Base-by-base conservation (phyloP, 2,888 invertebrate genomes). In the Pasiphila rectangulata region DNA sequence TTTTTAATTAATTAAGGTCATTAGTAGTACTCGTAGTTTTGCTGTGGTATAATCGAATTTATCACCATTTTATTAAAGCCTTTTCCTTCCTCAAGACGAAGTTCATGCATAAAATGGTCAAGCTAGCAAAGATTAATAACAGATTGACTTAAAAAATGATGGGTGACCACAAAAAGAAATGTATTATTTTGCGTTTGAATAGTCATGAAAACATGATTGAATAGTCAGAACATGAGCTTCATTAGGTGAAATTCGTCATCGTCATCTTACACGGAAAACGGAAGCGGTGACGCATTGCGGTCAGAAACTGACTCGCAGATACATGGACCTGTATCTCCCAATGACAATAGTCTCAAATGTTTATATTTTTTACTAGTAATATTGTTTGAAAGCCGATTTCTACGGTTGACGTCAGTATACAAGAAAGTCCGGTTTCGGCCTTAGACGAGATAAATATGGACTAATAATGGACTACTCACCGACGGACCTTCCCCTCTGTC, bases 271-370 rank as follows among this genome's bases (percentile, higher is more conserved):
- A 61, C 39, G 48, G 38, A 43, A 63, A 61, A 62, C 49, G 56
- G 60, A 57, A 63, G 61, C 55, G 49, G 24, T 62, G 60, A 66
- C 59, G 56, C 56, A 57, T 52, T 63, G 67, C 50, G 64, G 70
- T 63, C 63, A 64, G 46, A 50, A 34, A 42, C 34, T 77, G 78
- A 77, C 44, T 79, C 77, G 75, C 45, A 46, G 46, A 40, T 42
- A 43, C 38, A 44, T 41, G 37, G 44, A 54, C 53, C 50, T 47
- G 32, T 47, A 53, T 56, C 48, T 49, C 32, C 16, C 41, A 27
- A 41, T 46, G 25, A 35, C 38, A 29, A 39, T 39, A 36, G 34
- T 24, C 19, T 32, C 43, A 24, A 48, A 48, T 56, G 56, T 40
- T 35, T 45, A 41, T 21, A 39, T 51, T 56, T 47, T 17, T 17